These are phyloP conservation scores for Anas platyrhynchos DNA, from an alignment of 2,113 vertebrate genomes.

Conservation along the genomic window DNA sequence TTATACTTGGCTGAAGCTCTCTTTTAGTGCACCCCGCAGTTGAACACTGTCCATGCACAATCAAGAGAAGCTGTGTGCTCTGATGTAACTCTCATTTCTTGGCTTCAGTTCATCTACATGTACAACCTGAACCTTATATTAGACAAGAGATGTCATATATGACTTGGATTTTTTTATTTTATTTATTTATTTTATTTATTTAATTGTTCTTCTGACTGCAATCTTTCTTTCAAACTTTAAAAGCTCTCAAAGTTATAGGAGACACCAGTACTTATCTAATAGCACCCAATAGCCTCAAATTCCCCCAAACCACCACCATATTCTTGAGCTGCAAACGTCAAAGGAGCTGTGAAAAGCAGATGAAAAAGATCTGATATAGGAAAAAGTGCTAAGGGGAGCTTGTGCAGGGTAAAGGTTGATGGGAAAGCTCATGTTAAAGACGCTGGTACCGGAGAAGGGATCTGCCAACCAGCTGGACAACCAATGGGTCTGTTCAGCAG, in stretches of 20 bases:
- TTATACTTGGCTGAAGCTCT: constrained; percentile 25
- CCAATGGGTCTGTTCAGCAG: neutral
- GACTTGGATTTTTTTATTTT: neutral
- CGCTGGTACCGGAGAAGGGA: neutral
- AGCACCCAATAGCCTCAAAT: neutral
- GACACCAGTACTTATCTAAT: neutral
- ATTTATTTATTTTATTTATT: neutral
- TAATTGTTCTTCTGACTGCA: neutral
- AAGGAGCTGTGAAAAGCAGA: neutral
- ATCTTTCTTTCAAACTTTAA: neutral
- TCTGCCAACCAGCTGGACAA: neutral
- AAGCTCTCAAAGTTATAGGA: neutral
- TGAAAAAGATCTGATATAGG: neutral
- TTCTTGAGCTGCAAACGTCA: neutral
- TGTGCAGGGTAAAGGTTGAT: neutral
- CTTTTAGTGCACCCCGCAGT: neutral
- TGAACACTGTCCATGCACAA: neutral
- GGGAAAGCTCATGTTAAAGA: neutral
- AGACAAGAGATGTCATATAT: neutral
- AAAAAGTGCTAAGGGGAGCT: neutral
- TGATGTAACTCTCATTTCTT: neutral
- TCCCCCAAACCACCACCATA: neutral
- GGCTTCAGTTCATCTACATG: neutral
- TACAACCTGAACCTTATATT: neutral
- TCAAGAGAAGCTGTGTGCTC: neutral